Percentiles rank a stretch among this genome's conserved stretches.
These are phyloP conservation scores for Oncorhynchus kisutch DNA, from an alignment of 2,113 vertebrate genomes.

Conservation along the genomic window DNA sequence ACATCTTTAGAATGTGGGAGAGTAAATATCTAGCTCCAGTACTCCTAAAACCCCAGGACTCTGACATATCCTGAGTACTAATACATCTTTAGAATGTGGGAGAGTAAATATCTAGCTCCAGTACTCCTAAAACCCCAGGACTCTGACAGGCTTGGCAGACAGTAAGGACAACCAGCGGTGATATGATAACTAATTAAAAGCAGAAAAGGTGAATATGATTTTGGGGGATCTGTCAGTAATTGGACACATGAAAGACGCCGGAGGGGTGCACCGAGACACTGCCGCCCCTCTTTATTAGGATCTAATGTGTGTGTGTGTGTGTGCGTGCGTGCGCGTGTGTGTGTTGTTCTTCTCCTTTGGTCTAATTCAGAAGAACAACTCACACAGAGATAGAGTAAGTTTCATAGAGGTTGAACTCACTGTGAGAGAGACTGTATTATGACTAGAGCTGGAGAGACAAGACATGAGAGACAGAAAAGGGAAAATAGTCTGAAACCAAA, in stretches of 20 bases:
- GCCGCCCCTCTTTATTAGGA: constrained; percentile 81
- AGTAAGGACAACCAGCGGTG: constrained; percentile 73
- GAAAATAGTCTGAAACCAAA: neutral
- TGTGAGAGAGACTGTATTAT: constrained; percentile 19
- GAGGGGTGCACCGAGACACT: constrained; percentile 70
- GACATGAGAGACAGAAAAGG: neutral
- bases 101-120: constrained; percentile 35
- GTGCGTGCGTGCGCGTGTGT: neutral
- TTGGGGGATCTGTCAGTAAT: constrained; percentile 85
- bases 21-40: constrained; percentile 45
- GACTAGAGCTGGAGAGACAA: constrained; percentile 5
- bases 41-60: constrained; percentile 38
- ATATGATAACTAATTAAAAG: constrained; percentile 89
- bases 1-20: constrained; percentile 35
- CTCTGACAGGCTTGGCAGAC: constrained; percentile 63
- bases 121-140: constrained; percentile 59
- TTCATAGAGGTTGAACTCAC: constrained; percentile 50
- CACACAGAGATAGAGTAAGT: constrained; percentile 42
- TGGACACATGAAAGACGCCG: constrained; percentile 85
- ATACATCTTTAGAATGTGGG: constrained; percentile 36
- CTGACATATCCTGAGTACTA: constrained; percentile 42
- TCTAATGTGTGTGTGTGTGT: constrained; percentile 70
- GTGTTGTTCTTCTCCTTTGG: constrained; percentile 39
- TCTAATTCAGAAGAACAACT: constrained; percentile 61
- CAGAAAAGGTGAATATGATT: constrained; percentile 83